Base-by-base conservation (phyloP, 2,113 vertebrate genomes). In the Osmerus eperlanus region DNA sequence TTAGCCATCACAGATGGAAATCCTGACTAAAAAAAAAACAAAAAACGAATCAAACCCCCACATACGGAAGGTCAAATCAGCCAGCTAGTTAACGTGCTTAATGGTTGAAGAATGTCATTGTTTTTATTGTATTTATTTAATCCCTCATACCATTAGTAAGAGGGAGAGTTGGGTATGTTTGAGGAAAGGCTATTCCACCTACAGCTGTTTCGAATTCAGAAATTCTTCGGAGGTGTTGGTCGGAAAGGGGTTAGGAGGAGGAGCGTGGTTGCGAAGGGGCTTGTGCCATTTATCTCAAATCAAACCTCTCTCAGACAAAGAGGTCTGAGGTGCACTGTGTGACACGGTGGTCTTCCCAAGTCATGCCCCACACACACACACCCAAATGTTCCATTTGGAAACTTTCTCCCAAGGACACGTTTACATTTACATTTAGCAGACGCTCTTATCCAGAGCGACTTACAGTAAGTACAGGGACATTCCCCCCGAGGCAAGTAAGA, bases 1-100 rank as follows among this genome's bases (percentile, higher is more conserved):
- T 78, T 78, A 74, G 60, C 21, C 54, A 55, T 53, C 51, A 71
- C 81, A 87, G 83, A 83, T 85, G 78, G 66, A 74, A 65, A 67
- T 76, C 68, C 63, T 53, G 53, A 2, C 3, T 61, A 3, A 63
- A 5, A 36, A 23, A 53, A 67, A 71, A 61, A 75, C 15, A 71
- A 8, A 29, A 55, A 54, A 54, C 1, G 32, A 32, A 3, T 32
- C 32, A 6, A 32, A 32, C 32, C 32, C 32, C 32, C 32, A 32
- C 32, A 32, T 6, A 6, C 6, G 32, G 3, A 3, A 32, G 32
- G 32, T 32, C 32, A 32, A 32, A 32, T 32, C 32, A 32, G 32
- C 32, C 32, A 32, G 32, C 3, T 32, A 3, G 32, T 32, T 32
- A 32, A 32, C 32, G 32, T 32, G 32, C 32, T 32, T 32, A 32